A percentile compares a stretch with the other conserved stretches of the same genome.
These are phyloP conservation scores for Pterocles orientalis DNA, from an alignment of 2,113 vertebrate genomes.

Conservation along the genomic window DNA sequence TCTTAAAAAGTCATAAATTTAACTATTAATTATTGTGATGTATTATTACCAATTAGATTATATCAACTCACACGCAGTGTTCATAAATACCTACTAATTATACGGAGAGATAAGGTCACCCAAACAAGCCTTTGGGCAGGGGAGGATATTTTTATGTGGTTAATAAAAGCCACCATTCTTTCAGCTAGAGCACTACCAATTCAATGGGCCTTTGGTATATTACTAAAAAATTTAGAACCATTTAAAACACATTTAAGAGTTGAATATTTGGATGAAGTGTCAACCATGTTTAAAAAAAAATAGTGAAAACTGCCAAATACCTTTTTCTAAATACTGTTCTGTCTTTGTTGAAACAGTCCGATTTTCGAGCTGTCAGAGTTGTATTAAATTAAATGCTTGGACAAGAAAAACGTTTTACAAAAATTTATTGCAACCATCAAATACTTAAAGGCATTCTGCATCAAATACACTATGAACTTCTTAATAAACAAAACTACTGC, in stretches of 20 bases:
- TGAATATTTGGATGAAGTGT: neutral
- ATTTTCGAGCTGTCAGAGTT: constrained; percentile 61
- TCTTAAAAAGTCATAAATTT: neutral
- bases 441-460: constrained; percentile 76
- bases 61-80: neutral
- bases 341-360: neutral
- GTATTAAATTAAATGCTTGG: constrained; percentile 79
- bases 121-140: neutral
- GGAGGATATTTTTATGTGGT: neutral
- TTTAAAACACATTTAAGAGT: neutral
- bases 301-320: constrained; percentile 6
- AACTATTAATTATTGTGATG: neutral
- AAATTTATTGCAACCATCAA: constrained; percentile 81
- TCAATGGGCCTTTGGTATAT: neutral
- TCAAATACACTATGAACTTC: constrained; percentile 75
- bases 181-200: neutral
- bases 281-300: neutral
- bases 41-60: neutral
- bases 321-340: constrained; percentile 20
- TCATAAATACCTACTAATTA: constrained; percentile 13
- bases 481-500: constrained; percentile 74
- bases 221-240: neutral
- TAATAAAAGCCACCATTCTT: neutral
- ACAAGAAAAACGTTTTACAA: constrained; percentile 79
- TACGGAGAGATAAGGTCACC: neutral